These are phyloP conservation scores for Lepus europaeus DNA, from an alignment of 2,113 vertebrate species.

Conservation along the genomic window DNA sequence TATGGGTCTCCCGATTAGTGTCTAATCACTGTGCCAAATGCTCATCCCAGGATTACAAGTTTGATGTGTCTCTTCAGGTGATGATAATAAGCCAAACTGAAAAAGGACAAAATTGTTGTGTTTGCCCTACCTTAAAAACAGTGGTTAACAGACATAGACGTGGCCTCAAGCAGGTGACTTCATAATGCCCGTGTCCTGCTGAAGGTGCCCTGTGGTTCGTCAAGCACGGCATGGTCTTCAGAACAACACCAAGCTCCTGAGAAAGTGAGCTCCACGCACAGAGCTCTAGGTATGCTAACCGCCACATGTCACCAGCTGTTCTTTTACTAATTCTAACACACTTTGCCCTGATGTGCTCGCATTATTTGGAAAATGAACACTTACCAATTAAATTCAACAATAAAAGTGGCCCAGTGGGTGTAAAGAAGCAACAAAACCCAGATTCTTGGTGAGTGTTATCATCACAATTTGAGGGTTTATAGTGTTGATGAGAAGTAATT, in stretches of 20 bases:
- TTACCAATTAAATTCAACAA: slow-evolving; percentile 80
- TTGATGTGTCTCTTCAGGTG: neutral
- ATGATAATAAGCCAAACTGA: neutral
- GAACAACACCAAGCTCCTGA: neutral
- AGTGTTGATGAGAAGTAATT: slow-evolving; percentile 78
- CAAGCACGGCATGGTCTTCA: neutral
- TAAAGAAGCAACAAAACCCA: slow-evolving; percentile 80
- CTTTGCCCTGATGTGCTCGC: slow-evolving; percentile 78
- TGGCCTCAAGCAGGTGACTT: neutral
- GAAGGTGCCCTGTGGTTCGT: neutral
- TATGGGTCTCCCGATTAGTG: too few species aligned
- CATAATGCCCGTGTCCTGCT: neutral
- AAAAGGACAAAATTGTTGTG: neutral
- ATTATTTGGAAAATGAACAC: slow-evolving; percentile 80
- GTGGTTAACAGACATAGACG: neutral
- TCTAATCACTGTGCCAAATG: too few species aligned
- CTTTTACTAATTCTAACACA: slow-evolving; percentile 69
- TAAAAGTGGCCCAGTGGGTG: slow-evolving; percentile 83
- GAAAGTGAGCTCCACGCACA: neutral
- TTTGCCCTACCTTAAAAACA: neutral
- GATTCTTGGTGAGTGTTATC: slow-evolving; percentile 73
- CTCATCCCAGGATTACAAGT: neutral
- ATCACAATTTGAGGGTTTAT: slow-evolving; percentile 79
- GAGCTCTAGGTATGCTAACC: neutral
- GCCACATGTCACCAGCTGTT: slow-evolving; percentile 75